Conservation (phyloP, 1,140 invertebrate species). For the Brachionus angularis region DNA sequence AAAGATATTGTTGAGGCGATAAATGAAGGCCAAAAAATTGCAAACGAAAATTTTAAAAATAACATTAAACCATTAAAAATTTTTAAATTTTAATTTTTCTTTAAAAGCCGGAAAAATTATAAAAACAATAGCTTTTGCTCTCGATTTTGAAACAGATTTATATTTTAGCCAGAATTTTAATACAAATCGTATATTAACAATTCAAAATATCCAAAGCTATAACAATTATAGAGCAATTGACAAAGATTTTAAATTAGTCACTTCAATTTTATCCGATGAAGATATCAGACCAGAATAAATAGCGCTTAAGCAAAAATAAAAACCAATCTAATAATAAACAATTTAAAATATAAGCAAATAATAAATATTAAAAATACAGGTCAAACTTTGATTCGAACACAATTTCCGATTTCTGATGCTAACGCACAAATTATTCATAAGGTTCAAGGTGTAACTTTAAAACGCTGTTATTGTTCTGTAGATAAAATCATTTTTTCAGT, state of each 20-base stretch:
- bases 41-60: constrained; percentile 28
- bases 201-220: constrained; percentile 28
- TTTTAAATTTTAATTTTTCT: neutral
- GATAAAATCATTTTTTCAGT: no score
- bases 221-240: constrained; percentile 20
- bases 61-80: neutral
- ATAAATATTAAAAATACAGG: no score
- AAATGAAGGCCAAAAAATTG: constrained; percentile 8
- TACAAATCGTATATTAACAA: neutral
- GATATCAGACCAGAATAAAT: no score
- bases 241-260: constrained; percentile 21
- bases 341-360: no score
- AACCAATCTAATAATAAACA: no score
- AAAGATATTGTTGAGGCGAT: constrained; percentile 18
- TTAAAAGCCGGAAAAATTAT: constrained; percentile 29
- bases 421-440: no score
- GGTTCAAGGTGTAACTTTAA: no score
- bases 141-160: constrained; percentile 2
- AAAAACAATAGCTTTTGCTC: constrained; percentile 1
- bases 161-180: neutral
- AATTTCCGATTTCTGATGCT: no score
- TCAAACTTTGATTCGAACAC: no score
- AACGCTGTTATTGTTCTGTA: no score
- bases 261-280: constrained; percentile 10
- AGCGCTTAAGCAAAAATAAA: no score